A percentile compares a stretch with the other conserved stretches of the same genome.
phyloP scores from a whole-genome alignment of 2,888 invertebrate species.

The Nemotelus pantherinus region DNA sequence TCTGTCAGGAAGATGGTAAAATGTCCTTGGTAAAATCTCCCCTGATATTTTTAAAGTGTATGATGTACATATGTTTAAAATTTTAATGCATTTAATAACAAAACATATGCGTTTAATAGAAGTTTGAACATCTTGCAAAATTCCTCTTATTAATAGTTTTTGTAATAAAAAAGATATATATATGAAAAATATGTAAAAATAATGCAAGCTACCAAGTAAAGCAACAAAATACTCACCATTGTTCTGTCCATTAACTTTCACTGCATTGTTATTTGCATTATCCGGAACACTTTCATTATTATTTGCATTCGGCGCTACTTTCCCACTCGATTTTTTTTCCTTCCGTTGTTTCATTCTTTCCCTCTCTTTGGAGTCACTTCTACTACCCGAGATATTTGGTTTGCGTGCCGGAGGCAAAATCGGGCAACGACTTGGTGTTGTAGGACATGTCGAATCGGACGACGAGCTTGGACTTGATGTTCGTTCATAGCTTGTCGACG shows the following conservation, averaged over 20 bases:
- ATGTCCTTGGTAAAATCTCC: no score
- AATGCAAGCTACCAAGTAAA: no score
- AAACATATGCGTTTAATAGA: no score
- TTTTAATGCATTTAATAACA: no score
- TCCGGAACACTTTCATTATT: constrained; percentile 18
- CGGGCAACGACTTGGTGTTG: constrained; percentile 43
- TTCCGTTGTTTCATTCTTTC: not conserved
- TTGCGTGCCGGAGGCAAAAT: constrained; percentile 17
- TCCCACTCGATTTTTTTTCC: not conserved
- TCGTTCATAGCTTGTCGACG: constrained; percentile 49
- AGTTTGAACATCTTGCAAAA: no score
- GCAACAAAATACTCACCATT: constrained; percentile 29
- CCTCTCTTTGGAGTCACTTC: constrained; percentile 9
- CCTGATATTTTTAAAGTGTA: no score
- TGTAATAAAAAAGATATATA: no score
- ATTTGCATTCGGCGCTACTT: not conserved
- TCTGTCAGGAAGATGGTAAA: no score
- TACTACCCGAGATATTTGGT: not conserved
- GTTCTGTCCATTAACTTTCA: constrained; percentile 35
- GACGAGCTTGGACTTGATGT: constrained; percentile 50
- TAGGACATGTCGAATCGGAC: constrained; percentile 48
- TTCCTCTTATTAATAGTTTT: no score
- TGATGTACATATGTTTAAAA: no score
- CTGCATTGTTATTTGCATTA: constrained; percentile 33
- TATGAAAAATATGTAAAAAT: no score